phyloP scores from a whole-genome alignment of 2,113 vertebrate species.

The Megaptera novaeangliae region DNA sequence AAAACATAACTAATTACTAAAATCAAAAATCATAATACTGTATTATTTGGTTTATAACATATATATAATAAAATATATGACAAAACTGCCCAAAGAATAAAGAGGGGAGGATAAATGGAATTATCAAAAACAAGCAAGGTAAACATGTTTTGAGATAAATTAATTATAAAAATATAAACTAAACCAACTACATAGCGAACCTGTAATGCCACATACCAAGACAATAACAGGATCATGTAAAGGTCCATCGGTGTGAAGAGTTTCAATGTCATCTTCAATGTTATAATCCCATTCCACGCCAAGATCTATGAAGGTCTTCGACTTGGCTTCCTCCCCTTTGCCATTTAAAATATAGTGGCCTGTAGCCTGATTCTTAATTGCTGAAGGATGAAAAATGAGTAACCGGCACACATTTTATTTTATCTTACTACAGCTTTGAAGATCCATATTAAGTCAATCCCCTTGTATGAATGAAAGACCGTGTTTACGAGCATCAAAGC shows the following conservation, averaged over 20 bases:
- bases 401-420: background rate
- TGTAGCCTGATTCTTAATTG: constrained; percentile 97
- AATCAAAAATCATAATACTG: background rate
- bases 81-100: background rate
- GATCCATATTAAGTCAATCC: background rate
- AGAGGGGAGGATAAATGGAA: background rate
- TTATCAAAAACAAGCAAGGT: background rate
- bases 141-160: background rate
- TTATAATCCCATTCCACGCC: constrained; percentile 97
- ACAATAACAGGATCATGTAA: constrained; percentile 92
- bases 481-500: background rate
- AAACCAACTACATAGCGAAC: rapidly evolving
- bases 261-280: constrained; percentile 90
- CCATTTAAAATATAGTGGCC: constrained; percentile 97
- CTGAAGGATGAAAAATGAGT: constrained; percentile 78
- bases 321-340: constrained; percentile 91
- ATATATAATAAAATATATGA: background rate
- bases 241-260: constrained; percentile 93
- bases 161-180: background rate
- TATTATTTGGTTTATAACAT: background rate
- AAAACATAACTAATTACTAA: background rate
- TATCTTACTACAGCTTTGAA: rapidly evolving
- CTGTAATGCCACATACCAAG: constrained; percentile 85
- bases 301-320: constrained; percentile 93
- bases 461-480: background rate